Base-by-base conservation (phyloP, 2,888 invertebrate species). In the Romanomermis culicivorax region DNA sequence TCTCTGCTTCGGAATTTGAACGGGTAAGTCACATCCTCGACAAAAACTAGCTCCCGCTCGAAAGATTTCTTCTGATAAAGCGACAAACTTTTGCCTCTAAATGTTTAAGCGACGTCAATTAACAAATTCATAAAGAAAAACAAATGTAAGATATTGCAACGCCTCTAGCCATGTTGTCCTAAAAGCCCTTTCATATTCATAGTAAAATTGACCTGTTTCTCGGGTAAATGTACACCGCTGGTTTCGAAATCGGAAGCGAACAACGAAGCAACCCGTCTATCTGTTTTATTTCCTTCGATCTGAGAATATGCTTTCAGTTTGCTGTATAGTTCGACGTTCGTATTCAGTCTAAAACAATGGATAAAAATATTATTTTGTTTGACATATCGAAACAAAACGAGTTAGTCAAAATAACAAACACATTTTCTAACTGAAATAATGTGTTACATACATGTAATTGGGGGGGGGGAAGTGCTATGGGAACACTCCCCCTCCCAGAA, bases 231-330 rank as follows among this genome's bases (percentile, higher is more conserved):
- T 58, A 99, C 95, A 1, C 95, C 97, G 68, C 86, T 84, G 69
- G 91, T 89, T 68, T 97, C 91, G 71, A 97, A 97, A 71, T 97
- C 95, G 68, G 88, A 86, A 3, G 93, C 74, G 70, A 97, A 93
- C 49, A 97, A 73, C 63, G 81, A 77, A 0, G 84, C 81, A 0
- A 95, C 83, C 67, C 89, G 83, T 56, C 79, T 72, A 68, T 97
- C 95, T 0, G 85, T 80, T 0, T 78, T 77, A 65, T 72, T 70
- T 7, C 76, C 78, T 36, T 75, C 70, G 29, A 75, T 57, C 43
- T 75, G 71, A 62, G 55, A 48, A 59, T 29, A 36, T 56, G 77
- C 68, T 54, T 78, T 77, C 54, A 97, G 71, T 0, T 82, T 79
- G 62, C 80, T 75, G 68, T 91, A 91, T 0, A 97, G 72, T 1